Percentiles rank a stretch among this genome's conserved stretches.
Conservation (phyloP, 1,140 invertebrate genomes). For the Ruditapes philippinarum region DNA sequence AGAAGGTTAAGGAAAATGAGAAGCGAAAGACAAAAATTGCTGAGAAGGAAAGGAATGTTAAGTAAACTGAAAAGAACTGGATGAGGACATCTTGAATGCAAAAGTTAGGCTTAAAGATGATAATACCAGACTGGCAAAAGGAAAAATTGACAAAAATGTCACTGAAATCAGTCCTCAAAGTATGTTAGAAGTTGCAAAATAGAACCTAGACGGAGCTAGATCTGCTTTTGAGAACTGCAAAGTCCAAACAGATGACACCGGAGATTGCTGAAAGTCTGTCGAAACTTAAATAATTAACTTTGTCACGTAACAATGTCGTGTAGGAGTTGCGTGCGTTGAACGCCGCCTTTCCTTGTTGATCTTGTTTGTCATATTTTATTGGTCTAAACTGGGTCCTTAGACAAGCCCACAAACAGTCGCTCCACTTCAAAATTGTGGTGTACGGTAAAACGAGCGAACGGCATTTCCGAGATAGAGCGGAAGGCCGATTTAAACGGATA, state of each 20-base stretch:
- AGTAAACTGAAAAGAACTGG: neutral
- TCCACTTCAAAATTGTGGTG: no score
- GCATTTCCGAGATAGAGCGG: no score
- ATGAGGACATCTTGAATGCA: conserved; percentile 13
- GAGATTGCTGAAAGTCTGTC: no score
- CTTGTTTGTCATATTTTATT: no score
- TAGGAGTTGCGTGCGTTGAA: no score
- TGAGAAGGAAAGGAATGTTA: conserved; percentile 26
- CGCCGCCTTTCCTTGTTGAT: no score
- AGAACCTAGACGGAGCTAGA: conserved; percentile 6
- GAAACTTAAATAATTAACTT: no score
- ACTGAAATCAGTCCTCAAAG: conserved; percentile 3
- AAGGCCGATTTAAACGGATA: no score
- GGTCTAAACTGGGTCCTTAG: no score
- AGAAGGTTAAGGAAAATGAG: conserved; percentile 8
- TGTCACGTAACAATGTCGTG: no score
- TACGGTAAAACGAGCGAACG: no score
- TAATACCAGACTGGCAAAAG: conserved; percentile 8
- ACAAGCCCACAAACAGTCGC: no score
- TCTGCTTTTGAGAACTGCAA: conserved; percentile 18
- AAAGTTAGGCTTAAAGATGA: conserved; percentile 26
- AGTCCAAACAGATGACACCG: conserved; percentile 18
- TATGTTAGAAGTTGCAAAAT: conserved; percentile 40
- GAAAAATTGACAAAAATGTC: conserved; percentile 16
- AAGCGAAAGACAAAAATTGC: conserved; percentile 5